Conservation (phyloP, 2,113 vertebrate species). For the Xiphophorus maculatus region DNA sequence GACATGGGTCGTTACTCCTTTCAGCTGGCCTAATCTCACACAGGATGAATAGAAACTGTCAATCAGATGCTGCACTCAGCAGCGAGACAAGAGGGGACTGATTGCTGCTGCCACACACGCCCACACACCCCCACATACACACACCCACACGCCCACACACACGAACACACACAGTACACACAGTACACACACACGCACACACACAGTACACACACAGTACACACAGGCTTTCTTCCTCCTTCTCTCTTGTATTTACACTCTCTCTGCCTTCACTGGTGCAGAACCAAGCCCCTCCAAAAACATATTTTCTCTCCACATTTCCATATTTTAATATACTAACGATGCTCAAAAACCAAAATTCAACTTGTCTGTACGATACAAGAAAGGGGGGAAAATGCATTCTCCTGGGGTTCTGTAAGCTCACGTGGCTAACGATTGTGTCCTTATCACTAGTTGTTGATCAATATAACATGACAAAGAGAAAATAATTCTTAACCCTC, state of each 20-base stretch:
- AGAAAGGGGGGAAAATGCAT: no score
- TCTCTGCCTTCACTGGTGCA: slow-evolving; percentile 29
- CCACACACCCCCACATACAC: slow-evolving; percentile 46
- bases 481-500: not conserved
- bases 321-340: not conserved
- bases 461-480: not conserved
- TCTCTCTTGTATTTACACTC: slow-evolving; percentile 24
- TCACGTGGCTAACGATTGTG: no score
- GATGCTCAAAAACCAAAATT: no score
- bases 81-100: slow-evolving; percentile 78
- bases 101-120: slow-evolving; percentile 64
- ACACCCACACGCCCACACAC: slow-evolving; percentile 46
- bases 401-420: no score
- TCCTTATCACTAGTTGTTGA: not conserved
- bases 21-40: slow-evolving; percentile 79
- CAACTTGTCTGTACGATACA: no score
- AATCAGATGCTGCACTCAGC: slow-evolving; percentile 75
- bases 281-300: slow-evolving; percentile 34
- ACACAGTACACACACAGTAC: slow-evolving; percentile 46
- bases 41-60: slow-evolving; percentile 79
- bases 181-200: slow-evolving; percentile 38
- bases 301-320: slow-evolving; percentile 1
- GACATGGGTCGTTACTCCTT: slow-evolving; percentile 77
- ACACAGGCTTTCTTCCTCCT: slow-evolving; percentile 26
- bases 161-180: slow-evolving; percentile 46